Evolutionary conservation across 1,140 invertebrate genomes (phyloP), one percentile per base, ranked within the genome.

Genomic region (Apis cerana): DNA sequence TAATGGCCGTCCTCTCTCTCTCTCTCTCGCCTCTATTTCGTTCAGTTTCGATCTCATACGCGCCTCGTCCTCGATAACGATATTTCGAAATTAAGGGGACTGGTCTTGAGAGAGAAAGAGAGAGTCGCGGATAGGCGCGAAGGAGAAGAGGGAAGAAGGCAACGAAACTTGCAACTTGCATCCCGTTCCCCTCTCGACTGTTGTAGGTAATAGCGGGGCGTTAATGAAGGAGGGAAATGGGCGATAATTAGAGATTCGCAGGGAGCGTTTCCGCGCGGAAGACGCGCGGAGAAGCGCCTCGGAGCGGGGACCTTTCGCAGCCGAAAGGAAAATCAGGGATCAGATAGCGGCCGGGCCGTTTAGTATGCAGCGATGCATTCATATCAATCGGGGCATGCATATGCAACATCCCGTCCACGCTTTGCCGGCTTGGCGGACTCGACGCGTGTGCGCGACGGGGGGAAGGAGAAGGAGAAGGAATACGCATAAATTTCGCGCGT

Each of bases 351-450:
- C 76, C 80, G 84, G 84, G 81, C 86, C 90, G 90, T 92, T 93
- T 92, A 91, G 89, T 90, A 93, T 92, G 92, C 92, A 93, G 87
- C 92, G 92, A 92, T 94, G 93, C 93, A 92, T 94, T 94, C 91
- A 92, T 94, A 94, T 93, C 93, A 92, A 94, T 94, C 89, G 91
- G 72, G 83, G 90, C 92, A 93, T 93, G 92, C 92, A 93, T 93
- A 93, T 93, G 91, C 91, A 93, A 91, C 89, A 78, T 71, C 79
- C 85, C 84, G 82, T 86, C 68, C 81, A 75, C 85, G 82, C 74
- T 75, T 82, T 78, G 83, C 84, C 68, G 75, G 58, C 78, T 43
- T 7, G 33, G 61, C 75, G 80, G 80, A 74, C 86, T 82, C 50
- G 62, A 58, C 80, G 82, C 75, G 78, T 76, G 79, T 80, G 79